Evolutionary conservation across 2,888 invertebrate species (phyloP).

Genomic region (Taenaris catops): DNA sequence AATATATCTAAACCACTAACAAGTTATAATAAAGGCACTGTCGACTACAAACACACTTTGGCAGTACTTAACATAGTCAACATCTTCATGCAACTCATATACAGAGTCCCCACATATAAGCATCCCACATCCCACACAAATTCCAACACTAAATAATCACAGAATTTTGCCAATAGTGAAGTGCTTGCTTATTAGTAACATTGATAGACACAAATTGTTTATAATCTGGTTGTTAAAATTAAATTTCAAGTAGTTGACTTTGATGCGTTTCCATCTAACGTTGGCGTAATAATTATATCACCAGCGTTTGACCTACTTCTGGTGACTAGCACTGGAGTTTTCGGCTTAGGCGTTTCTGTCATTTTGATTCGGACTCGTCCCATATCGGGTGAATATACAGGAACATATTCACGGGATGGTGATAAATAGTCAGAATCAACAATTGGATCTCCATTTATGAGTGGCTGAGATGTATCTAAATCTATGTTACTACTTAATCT

Average conservation of each 20-base stretch:
- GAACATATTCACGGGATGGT: conserved; percentile 68
- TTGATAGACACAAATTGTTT: conserved; percentile 54
- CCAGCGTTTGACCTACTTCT: conserved; percentile 88
- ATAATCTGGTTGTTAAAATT: conserved; percentile 40
- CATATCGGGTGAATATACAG: conserved; percentile 83
- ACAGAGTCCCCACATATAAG: conserved; percentile 40
- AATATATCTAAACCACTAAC: conserved; percentile 66
- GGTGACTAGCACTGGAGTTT: conserved; percentile 90
- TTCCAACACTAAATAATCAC: conserved; percentile 61
- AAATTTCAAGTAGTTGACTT: conserved; percentile 69
- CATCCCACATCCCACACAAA: conserved; percentile 3
- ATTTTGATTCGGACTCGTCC: conserved; percentile 89
- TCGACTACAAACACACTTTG: conserved; percentile 81
- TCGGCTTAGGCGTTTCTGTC: conserved; percentile 88
- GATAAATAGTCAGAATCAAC: conserved; percentile 62
- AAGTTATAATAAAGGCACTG: conserved; percentile 73
- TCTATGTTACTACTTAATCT: conserved; percentile 63
- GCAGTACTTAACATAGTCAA: conserved; percentile 64
- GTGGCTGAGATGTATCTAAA: conserved; percentile 74
- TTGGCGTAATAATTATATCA: conserved; percentile 85
- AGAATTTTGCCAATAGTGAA: conserved; percentile 73
- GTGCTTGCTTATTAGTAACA: conserved; percentile 71
- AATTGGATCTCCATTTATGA: conserved; percentile 62
- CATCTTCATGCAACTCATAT: conserved; percentile 44
- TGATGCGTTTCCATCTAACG: conserved; percentile 51